Evolutionary conservation across 2,888 invertebrate species (phyloP), one percentile per base, ranked within the genome.

Genomic region (Anoncus sp.): DNA sequence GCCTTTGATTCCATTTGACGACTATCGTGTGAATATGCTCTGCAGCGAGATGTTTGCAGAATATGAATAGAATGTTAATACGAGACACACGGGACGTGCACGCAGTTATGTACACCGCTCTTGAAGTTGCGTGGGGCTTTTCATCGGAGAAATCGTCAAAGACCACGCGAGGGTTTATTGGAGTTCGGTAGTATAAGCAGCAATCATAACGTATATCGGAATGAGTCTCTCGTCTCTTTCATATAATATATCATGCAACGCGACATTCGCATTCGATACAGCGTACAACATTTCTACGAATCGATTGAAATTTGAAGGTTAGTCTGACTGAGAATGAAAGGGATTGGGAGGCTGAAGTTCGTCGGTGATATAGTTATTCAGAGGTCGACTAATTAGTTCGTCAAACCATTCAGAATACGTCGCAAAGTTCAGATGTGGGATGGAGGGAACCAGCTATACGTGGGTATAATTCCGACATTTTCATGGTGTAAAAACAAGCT

Each of bases 301-400:
- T 14, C 10, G 35, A 40, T 45, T 47, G 53, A 60, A 57, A 43
- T 38, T 45, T 60, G n/a, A 40, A 60, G 31, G 38, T 60, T 71
- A 20, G 51, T 31, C 27, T 31, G 27, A n/a, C 9, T 14, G 35
- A 16, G 27, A 31, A 16, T 24, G 14, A 24, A 16, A 51, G 40
- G 27, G 7, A 53, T 16, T 7, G n/a, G 40, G 7, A 6, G n/a
- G n/a, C n/a, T 1, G 12, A 4, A 12, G 71, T 22, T 45, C 35
- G 27, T 55, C 35, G 49, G 53, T 49, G 40, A 73, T 27, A 73
- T 27, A 43, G 18, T 49, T 67, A 59, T 51, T 49, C 71, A 59
- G 66, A 63, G 62, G 43, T 72, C 57, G 67, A 51, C 75, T 78
- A 78, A 78, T 78, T 75, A 75, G 67, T 67, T 59, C 62, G 66